Conservation (phyloP, 2,888 invertebrate species). For the Sabellastarte sp. region DNA sequence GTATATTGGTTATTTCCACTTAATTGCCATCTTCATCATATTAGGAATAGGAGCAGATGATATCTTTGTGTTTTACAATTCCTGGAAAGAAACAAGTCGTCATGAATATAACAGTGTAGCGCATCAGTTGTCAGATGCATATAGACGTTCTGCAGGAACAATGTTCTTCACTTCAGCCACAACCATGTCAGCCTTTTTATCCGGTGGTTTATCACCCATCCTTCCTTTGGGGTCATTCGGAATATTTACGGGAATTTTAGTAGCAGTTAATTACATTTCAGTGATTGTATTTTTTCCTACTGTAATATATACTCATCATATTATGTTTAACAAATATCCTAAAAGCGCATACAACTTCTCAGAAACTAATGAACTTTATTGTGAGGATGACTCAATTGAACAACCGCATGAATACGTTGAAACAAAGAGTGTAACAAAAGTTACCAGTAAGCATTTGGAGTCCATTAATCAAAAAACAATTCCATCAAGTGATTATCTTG, state of each 20-base stretch:
- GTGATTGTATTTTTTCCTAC: constrained; percentile 27
- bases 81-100: constrained; percentile 22
- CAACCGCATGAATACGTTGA: not conserved
- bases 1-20: constrained; percentile 33
- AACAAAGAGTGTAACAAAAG: not conserved
- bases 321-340: too few relatives aligned
- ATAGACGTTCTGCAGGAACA: constrained; percentile 18
- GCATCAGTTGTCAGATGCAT: constrained; percentile 23
- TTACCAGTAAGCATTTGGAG: not conserved
- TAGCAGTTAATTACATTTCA: constrained; percentile 29
- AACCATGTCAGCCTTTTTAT: constrained; percentile 26
- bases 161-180: constrained; percentile 32
- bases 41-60: constrained; percentile 35
- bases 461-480: not conserved
- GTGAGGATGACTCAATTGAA: not conserved
- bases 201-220: constrained; percentile 19
- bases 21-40: constrained; percentile 32
- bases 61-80: constrained; percentile 30
- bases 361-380: not conserved
- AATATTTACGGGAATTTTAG: constrained; percentile 21
- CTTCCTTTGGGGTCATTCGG: constrained; percentile 23
- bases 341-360: too few relatives aligned
- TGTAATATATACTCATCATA: constrained; percentile 21
- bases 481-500: too few relatives aligned
- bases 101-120: constrained; percentile 10